Evolutionary conservation across 2,797 vertebrate genomes (phyloP).

Genomic region (Enteromius radiatus): DNA sequence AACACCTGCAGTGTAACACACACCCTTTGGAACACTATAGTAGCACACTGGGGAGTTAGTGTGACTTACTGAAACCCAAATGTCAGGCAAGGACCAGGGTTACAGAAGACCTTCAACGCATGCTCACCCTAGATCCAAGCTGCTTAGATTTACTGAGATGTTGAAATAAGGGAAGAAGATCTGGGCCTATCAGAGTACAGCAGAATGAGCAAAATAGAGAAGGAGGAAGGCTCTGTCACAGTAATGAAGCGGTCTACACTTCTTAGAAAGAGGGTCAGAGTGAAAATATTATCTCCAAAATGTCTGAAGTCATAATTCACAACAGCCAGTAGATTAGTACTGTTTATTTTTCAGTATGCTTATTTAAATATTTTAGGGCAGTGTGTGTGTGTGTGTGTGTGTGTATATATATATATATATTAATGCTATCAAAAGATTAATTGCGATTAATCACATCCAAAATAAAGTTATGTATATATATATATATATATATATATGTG

Average conservation of each 20-base stretch:
- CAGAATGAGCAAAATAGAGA: conserved; percentile 41
- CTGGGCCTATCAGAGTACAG: conserved; percentile 46
- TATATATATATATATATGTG: too few relatives aligned
- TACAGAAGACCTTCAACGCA: conserved; percentile 34
- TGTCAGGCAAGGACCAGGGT: conserved; percentile 64
- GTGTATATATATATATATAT: too few relatives aligned
- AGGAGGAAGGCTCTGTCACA: conserved; percentile 51
- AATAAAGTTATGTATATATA: too few relatives aligned
- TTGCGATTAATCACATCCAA: too few relatives aligned
- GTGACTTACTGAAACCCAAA: conserved; percentile 61
- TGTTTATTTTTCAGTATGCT: not conserved
- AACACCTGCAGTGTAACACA: conserved; percentile 10
- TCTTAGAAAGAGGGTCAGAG: conserved; percentile 65
- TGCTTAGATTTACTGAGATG: conserved; percentile 57
- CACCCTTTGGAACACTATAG: not conserved
- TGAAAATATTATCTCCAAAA: conserved; percentile 71
- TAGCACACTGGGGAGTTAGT: not conserved
- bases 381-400: too few relatives aligned
- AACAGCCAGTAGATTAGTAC: not conserved
- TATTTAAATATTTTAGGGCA: not conserved
- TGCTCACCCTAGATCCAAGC: conserved; percentile 7
- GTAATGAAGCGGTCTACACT: conserved; percentile 73
- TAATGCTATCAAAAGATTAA: too few relatives aligned
- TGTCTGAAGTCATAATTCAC: conserved; percentile 69
- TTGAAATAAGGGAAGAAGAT: conserved; percentile 59